phyloP scores from a whole-genome alignment of 2,113 vertebrate species.

The Pitta sordida region DNA sequence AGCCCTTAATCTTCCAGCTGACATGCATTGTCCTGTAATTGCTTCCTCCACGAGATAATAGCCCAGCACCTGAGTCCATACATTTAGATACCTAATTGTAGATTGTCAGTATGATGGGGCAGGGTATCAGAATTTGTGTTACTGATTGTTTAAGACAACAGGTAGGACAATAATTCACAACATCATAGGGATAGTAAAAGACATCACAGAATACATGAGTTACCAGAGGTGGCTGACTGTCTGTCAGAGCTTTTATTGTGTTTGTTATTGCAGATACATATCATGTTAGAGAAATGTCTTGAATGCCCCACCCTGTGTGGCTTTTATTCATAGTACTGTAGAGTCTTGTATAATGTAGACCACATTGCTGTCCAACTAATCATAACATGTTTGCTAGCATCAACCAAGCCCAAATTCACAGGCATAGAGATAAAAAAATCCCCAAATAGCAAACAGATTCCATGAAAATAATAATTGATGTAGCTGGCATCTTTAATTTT shows the following conservation, averaged over 20 bases:
- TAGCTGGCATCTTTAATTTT: background rate
- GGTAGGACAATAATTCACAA: constrained; percentile 13
- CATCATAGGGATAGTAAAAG: background rate
- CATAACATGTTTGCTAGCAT: background rate
- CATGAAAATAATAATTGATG: background rate
- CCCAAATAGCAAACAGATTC: background rate
- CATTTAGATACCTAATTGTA: background rate
- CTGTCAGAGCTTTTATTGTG: background rate
- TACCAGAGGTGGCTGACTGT: background rate
- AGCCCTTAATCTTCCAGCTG: constrained; percentile 16
- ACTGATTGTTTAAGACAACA: constrained; percentile 31
- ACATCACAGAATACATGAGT: background rate
- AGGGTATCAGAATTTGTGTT: background rate
- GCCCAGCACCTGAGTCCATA: background rate
- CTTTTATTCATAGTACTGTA: background rate
- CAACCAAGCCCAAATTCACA: background rate
- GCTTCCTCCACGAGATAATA: background rate
- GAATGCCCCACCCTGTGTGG: background rate
- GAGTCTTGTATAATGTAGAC: background rate
- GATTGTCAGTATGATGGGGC: background rate
- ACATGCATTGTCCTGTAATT: background rate
- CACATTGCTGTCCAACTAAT: background rate
- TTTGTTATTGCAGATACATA: background rate
- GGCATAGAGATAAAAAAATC: background rate
- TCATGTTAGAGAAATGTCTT: background rate